These are phyloP conservation scores for Latrodectus hesperus DNA, from an alignment of 2,888 invertebrate species.

Conservation along the genomic window DNA sequence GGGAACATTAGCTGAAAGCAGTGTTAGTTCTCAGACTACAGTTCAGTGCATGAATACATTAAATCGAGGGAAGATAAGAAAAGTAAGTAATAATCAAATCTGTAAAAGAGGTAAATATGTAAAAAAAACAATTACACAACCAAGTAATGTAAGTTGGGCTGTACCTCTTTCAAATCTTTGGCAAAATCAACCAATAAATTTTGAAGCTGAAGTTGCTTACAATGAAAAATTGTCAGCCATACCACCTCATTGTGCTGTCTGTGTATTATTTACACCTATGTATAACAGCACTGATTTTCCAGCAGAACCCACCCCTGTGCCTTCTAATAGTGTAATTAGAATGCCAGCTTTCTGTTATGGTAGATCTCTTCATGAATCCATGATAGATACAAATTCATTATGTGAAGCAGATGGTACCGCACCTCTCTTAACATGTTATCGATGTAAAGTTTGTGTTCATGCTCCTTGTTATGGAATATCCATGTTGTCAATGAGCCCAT, in stretches of 20 bases:
- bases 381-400: slow-evolving; percentile 53
- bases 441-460: slow-evolving; percentile 80
- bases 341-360: slow-evolving; percentile 66
- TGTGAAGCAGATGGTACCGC: slow-evolving; percentile 72
- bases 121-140: too few species aligned
- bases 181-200: slow-evolving; percentile 75
- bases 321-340: slow-evolving; percentile 49
- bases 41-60: not conserved
- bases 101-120: not conserved
- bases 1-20: not conserved
- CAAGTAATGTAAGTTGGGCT: slow-evolving; percentile 73
- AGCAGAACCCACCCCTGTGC: slow-evolving; percentile 26
- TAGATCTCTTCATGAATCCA: slow-evolving; percentile 39
- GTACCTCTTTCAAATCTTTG: slow-evolving; percentile 75
- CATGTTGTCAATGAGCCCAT: slow-evolving; percentile 48
- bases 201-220: slow-evolving; percentile 76
- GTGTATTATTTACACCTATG: slow-evolving; percentile 77
- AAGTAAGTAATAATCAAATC: not conserved
- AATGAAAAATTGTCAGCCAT: slow-evolving; percentile 77
- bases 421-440: slow-evolving; percentile 77
- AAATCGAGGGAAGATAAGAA: not conserved
- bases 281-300: slow-evolving; percentile 40
- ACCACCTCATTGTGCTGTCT: slow-evolving; percentile 80
- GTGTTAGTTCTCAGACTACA: not conserved
- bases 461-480: slow-evolving; percentile 73